Conservation (phyloP, 2,113 vertebrate species). For the Motacilla alba region DNA sequence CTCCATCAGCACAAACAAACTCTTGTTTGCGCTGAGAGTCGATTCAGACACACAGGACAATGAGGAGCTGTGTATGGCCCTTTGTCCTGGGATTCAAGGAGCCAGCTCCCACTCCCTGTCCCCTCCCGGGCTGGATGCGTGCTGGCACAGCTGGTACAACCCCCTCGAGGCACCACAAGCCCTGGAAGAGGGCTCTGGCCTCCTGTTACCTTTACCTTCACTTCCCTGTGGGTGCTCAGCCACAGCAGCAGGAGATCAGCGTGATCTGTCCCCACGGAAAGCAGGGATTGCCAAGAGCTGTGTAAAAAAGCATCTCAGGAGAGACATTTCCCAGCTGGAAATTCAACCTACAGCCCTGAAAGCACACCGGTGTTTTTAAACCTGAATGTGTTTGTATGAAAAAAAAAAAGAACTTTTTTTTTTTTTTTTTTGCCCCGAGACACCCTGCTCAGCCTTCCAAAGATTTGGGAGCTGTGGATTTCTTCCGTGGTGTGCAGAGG, state of each 20-base stretch:
- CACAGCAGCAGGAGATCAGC: background rate
- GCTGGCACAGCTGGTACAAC: background rate
- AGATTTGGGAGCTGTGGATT: background rate
- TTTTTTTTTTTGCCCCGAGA: fast-evolving
- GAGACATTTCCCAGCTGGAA: background rate
- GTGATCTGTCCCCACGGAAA: fast-evolving
- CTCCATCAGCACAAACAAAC: background rate
- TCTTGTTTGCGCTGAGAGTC: background rate
- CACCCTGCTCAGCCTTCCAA: background rate
- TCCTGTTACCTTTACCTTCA: background rate
- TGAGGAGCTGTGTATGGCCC: background rate
- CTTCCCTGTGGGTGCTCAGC: background rate
- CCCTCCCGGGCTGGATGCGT: background rate
- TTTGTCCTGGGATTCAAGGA: background rate
- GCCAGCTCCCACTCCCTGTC: background rate
- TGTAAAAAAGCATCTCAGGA: background rate
- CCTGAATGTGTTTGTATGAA: background rate
- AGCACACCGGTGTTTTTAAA: background rate
- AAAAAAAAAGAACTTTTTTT: too few species aligned
- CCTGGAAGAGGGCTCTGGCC: background rate
- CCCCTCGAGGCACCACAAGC: background rate
- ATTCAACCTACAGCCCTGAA: fast-evolving
- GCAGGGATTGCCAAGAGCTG: background rate
- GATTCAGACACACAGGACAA: background rate
- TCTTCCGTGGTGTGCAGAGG: background rate